phyloP scores from a whole-genome alignment of 2,797 vertebrate species.

The Ara ararauna region DNA sequence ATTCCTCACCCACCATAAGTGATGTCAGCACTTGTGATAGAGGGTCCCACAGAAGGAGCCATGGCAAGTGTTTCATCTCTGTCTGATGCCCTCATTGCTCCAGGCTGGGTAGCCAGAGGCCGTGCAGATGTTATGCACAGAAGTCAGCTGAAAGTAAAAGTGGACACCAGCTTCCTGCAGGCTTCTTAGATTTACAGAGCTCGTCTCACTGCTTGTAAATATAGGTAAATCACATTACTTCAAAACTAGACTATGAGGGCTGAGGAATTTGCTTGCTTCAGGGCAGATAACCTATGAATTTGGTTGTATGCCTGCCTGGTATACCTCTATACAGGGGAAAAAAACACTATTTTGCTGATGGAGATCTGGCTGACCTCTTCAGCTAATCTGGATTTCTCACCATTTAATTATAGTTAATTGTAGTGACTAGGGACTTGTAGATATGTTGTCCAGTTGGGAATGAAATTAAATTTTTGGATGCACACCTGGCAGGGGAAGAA shows the following conservation, averaged over 20 bases:
- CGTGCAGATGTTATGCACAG: background rate
- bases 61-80: background rate
- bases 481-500: background rate
- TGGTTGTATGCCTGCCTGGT: background rate
- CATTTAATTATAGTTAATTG: background rate
- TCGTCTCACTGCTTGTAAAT: background rate
- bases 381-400: constrained; percentile 18
- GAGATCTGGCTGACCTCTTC: background rate
- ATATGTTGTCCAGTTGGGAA: background rate
- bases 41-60: background rate
- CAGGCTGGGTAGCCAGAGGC: background rate
- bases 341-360: background rate
- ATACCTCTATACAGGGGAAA: background rate
- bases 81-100: background rate
- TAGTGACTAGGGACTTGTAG: background rate
- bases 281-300: background rate
- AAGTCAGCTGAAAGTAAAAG: background rate
- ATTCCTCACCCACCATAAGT: background rate
- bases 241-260: background rate
- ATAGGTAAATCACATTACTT: background rate
- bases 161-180: background rate
- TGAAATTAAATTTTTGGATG: background rate
- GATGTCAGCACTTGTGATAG: background rate
- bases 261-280: background rate
- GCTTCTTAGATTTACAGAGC: background rate